Percentiles rank a stretch among this genome's conserved stretches.
These are phyloP conservation scores for Ia io DNA, from an alignment of 2,113 vertebrate species.

Conservation along the genomic window DNA sequence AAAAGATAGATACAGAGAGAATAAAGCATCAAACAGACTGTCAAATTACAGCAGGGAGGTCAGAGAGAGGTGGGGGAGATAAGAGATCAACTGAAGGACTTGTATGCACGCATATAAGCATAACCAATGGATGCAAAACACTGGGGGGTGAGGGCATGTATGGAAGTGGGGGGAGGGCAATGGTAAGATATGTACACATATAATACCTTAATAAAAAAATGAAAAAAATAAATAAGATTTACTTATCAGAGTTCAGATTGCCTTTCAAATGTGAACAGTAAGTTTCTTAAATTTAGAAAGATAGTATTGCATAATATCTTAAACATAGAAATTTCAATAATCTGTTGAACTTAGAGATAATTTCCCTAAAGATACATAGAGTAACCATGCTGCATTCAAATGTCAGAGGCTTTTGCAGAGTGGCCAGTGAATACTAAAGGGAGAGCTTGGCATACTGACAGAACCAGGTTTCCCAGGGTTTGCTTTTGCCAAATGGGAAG, in stretches of 20 bases:
- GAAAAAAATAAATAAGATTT: neutral
- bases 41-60: too few relatives aligned
- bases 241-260: neutral
- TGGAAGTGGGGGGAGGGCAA: too few relatives aligned
- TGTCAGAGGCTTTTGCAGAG: neutral
- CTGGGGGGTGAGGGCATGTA: too few relatives aligned
- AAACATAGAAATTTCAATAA: neutral
- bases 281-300: conserved; percentile 33
- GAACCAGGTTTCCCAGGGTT: neutral
- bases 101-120: too few relatives aligned
- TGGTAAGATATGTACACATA: too few relatives aligned
- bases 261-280: neutral
- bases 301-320: neutral
- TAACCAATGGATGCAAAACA: too few relatives aligned
- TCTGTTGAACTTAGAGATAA: neutral
- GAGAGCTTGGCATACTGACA: neutral
- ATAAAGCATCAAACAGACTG: too few relatives aligned
- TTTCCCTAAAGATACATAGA: neutral
- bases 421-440: neutral
- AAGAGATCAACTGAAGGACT: too few relatives aligned
- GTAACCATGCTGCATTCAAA: neutral
- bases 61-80: too few relatives aligned
- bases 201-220: too few relatives aligned
- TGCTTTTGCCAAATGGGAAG: neutral
- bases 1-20: too few relatives aligned